Evolutionary conservation across 2,888 invertebrate species (phyloP).

Genomic region (Drosophila koepferae): DNA sequence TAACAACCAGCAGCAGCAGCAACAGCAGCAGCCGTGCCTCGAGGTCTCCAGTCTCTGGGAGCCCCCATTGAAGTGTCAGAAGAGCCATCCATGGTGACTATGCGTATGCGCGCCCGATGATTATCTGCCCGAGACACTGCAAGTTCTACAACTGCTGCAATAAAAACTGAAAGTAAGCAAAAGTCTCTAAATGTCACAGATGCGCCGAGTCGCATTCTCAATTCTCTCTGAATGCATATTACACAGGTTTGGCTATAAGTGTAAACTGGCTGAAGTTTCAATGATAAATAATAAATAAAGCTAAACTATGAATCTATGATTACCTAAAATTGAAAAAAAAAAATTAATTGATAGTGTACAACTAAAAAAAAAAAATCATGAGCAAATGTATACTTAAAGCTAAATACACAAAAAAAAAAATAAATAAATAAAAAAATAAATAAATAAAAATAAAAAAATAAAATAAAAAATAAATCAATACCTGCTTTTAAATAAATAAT

Average conservation of each 20-base stretch:
- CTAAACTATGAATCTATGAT: too few relatives aligned
- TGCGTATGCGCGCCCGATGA: conserved; percentile 42
- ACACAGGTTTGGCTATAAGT: background rate
- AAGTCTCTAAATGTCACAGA: conserved; percentile 16
- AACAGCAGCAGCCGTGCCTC: background rate
- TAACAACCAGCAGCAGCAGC: conserved; percentile 30
- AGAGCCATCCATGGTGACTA: conserved; percentile 52
- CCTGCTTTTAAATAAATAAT: too few relatives aligned
- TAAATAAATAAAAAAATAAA: too few relatives aligned
- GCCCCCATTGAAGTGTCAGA: conserved; percentile 76
- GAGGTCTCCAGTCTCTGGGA: conserved; percentile 21
- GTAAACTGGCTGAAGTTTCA: background rate
- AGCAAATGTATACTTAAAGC: too few relatives aligned
- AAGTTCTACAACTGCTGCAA: conserved; percentile 30
- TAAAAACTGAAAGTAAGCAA: conserved; percentile 60
- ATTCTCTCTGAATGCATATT: background rate
- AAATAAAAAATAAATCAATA: too few relatives aligned
- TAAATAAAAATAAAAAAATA: too few relatives aligned
- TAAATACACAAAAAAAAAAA: too few relatives aligned
- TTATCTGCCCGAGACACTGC: conserved; percentile 51
- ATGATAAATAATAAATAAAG: too few relatives aligned
- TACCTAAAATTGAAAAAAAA: too few relatives aligned
- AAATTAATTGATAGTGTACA: too few relatives aligned
- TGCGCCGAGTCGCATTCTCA: conserved; percentile 1
- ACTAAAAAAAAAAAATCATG: too few relatives aligned